A percentile compares a stretch with the other conserved stretches of the same genome.
Evolutionary conservation across 2,888 invertebrate genomes (phyloP).

Genomic region (Furcula furcula): DNA sequence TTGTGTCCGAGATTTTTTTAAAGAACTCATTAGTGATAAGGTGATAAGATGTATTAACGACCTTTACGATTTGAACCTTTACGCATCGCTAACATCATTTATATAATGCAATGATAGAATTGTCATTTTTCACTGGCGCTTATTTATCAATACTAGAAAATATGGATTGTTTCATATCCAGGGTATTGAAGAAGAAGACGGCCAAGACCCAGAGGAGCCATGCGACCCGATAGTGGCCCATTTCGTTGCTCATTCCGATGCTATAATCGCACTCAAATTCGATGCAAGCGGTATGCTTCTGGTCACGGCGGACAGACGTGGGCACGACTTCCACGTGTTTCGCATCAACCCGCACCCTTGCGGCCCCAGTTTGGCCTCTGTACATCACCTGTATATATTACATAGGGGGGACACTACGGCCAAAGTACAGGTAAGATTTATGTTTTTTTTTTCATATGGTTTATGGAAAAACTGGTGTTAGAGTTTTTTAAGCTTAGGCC

Average conservation of each 20-base stretch:
- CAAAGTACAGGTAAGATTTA: constrained; percentile 90
- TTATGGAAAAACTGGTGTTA: too few species aligned
- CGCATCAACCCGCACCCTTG: constrained; percentile 96
- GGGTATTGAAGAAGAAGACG: constrained; percentile 78
- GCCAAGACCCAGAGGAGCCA: constrained; percentile 83
- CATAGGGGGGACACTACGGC: constrained; percentile 98
- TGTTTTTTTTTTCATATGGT: too few species aligned
- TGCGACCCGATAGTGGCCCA: constrained; percentile 92
- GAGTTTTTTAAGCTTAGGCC: too few species aligned
- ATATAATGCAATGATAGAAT: too few species aligned
- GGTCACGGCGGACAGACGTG: constrained; percentile 94
- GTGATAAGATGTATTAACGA: too few species aligned
- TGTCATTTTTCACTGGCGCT: too few species aligned
- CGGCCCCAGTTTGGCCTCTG: constrained; percentile 91
- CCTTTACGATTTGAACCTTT: too few species aligned
- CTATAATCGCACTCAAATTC: constrained; percentile 94
- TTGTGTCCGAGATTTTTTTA: too few species aligned
- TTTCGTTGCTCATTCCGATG: constrained; percentile 93
- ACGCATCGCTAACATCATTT: too few species aligned
- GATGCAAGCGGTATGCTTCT: constrained; percentile 95
- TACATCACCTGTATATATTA: constrained; percentile 96
- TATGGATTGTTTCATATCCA: constrained; percentile 23
- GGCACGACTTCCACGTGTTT: constrained; percentile 98
- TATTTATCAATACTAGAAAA: too few species aligned
- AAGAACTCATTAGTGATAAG: too few species aligned